These are phyloP conservation scores for Tinea semifulvella DNA, from an alignment of 2,888 invertebrate genomes.

Conservation along the genomic window DNA sequence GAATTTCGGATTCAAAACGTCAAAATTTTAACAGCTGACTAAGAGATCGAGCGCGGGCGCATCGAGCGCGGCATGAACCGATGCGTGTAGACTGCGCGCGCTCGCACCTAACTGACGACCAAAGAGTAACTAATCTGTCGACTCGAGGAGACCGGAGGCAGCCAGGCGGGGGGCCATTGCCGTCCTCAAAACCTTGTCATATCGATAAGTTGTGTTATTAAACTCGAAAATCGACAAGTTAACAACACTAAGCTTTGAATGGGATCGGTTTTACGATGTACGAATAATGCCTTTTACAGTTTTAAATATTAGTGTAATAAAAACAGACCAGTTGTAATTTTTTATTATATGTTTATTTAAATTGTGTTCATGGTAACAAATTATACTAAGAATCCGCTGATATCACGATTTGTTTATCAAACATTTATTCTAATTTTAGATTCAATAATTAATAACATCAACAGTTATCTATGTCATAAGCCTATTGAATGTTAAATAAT, in stretches of 20 bases:
- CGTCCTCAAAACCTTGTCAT: slow-evolving; percentile 41
- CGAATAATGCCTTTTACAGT: slow-evolving; percentile 7
- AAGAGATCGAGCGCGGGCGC: slow-evolving; percentile 29
- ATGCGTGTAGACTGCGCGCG: slow-evolving; percentile 32
- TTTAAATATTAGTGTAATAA: too few species aligned
- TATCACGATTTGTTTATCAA: too few species aligned
- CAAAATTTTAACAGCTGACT: slow-evolving; percentile 52
- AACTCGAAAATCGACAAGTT: slow-evolving; percentile 14
- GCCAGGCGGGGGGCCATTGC: slow-evolving; percentile 45
- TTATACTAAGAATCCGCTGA: too few species aligned
- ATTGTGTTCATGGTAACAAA: too few species aligned
- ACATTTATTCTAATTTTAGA: too few species aligned
- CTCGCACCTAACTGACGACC: slow-evolving; percentile 39
- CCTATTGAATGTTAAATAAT: too few species aligned
- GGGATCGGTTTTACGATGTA: slow-evolving; percentile 6
- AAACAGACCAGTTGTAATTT: too few species aligned
- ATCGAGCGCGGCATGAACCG: slow-evolving; percentile 18
- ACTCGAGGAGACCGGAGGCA: slow-evolving; percentile 6
- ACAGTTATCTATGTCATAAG: too few species aligned
- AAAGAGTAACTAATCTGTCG: background rate
- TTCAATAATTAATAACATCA: too few species aligned
- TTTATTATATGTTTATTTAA: too few species aligned
- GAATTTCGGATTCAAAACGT: slow-evolving; percentile 33
- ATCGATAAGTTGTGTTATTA: slow-evolving; percentile 37
- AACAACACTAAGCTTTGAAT: slow-evolving; percentile 14